phyloP scores from a whole-genome alignment of 2,888 invertebrate species.

The Lasioglossum vierecki region DNA sequence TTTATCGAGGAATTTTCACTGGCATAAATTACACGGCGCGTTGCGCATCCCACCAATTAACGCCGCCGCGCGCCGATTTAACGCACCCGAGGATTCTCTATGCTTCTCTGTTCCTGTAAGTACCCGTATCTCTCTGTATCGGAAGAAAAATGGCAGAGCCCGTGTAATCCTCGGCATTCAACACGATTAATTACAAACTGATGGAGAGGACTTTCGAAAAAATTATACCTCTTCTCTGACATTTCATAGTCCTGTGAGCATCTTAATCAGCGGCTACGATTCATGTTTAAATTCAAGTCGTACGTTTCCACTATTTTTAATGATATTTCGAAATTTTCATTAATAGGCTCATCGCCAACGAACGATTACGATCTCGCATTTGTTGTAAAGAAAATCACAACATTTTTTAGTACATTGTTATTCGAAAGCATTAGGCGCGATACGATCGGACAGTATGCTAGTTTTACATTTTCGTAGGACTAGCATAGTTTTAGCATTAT shows the following conservation, averaged over 20 bases:
- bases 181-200: conserved; percentile 16
- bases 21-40: conserved; percentile 59
- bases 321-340: conserved; percentile 4
- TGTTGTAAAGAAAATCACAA: not conserved
- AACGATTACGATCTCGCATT: conserved; percentile 2
- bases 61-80: conserved; percentile 39
- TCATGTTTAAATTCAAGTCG: conserved; percentile 8
- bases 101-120: not conserved
- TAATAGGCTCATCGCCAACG: not conserved
- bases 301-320: not conserved
- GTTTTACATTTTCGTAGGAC: not conserved
- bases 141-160: conserved; percentile 5
- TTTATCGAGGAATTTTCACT: conserved; percentile 50
- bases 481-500: not conserved
- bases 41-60: conserved; percentile 50
- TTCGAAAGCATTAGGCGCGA: not conserved
- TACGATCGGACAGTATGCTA: not conserved
- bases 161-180: conserved; percentile 18
- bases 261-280: not conserved
- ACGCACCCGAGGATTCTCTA: conserved; percentile 19
- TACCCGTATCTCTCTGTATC: not conserved
- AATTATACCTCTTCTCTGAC: not conserved
- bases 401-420: not conserved
- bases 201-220: conserved; percentile 26
- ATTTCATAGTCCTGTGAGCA: not conserved